phyloP scores from a whole-genome alignment of 35 echinoderm and acorn worm genomes.

The Holothuria glaberrima region DNA sequence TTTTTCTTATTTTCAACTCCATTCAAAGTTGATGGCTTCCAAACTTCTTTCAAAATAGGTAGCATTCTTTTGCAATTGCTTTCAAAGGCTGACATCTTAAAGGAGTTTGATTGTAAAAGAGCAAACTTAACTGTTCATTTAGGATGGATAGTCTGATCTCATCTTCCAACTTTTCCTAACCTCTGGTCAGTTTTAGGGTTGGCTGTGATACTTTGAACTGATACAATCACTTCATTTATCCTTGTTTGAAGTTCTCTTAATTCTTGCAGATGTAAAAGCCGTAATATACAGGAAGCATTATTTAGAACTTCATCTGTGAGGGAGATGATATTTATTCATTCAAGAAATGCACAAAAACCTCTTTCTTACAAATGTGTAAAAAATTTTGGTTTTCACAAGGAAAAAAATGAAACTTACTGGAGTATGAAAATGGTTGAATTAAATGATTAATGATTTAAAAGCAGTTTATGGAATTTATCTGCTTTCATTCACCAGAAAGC shows the following conservation, averaged over 20 bases:
- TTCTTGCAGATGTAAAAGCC: conserved; percentile 85
- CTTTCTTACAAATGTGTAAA: too few species aligned
- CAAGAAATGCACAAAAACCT: too few species aligned
- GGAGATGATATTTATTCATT: too few species aligned
- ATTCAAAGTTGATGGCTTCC: not conserved
- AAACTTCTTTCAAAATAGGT: not conserved
- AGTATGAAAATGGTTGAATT: too few species aligned
- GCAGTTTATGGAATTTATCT: too few species aligned
- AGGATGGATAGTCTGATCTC: not conserved
- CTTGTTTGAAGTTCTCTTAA: conserved; percentile 93
- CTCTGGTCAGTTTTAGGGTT: conserved; percentile 96
- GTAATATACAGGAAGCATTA: conserved; percentile 77
- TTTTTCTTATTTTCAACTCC: not conserved
- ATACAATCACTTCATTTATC: conserved; percentile 96
- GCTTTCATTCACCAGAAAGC: too few species aligned
- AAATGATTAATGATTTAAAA: too few species aligned
- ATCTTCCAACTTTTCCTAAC: conserved; percentile 95
- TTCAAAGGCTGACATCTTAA: too few species aligned
- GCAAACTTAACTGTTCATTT: too few species aligned
- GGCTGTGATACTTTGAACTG: conserved; percentile 81
- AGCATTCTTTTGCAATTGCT: not conserved
- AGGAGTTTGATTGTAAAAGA: too few species aligned
- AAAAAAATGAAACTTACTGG: too few species aligned
- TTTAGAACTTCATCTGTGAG: conserved; percentile 73
- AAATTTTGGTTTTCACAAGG: too few species aligned